Evolutionary conservation across 2,797 vertebrate species (phyloP), one percentile per base, ranked within the genome.

Genomic region (Euphonia xanthogaster): DNA sequence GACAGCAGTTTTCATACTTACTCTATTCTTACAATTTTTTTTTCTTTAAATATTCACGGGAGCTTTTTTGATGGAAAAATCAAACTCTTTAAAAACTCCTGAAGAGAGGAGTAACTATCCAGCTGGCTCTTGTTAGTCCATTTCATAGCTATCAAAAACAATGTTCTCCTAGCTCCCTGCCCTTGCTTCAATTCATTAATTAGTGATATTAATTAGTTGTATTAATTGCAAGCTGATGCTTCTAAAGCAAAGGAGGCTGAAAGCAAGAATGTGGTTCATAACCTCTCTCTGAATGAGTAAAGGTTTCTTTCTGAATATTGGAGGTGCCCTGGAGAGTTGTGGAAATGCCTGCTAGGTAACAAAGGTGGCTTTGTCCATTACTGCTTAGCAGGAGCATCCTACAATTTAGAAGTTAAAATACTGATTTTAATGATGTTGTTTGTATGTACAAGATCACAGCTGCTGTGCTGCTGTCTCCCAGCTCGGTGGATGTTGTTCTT

Each of bases 171-270:
- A 85, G 40, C 50, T 89, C 72, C 50, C 35, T 96, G 54, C 35
- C 67, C 65, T 90, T 71, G 37, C 50, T 89, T 71, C 51, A 44
- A 14, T 87, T 85, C 75, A 85, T 89, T 95, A 88, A 91, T 90
- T 90, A 92, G 74, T 67, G 40, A 22, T 92, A 86, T 90, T 93
- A 95, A 92, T 91, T 77, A 85, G 65, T 82, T 65, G 33, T 67
- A 67, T 95, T 92, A 92, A 89, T 92, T 96, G 68, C 15, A 6
- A 80, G 54, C 47, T 71, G 75, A 74, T 94, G 22, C 25, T 87
- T 90, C 44, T 83, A 37, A 61, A 4, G 3, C 92, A 74, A 33
- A 80, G 28, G 81, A 80, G 57, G 35, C 68, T 54, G 72, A 80
- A 55, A 37, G 9, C n/a, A 85, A 57, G 57, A 77, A 65, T 39